Base-by-base conservation (phyloP, 2,797 vertebrate genomes). In the Phaenicophaeus curvirostris region DNA sequence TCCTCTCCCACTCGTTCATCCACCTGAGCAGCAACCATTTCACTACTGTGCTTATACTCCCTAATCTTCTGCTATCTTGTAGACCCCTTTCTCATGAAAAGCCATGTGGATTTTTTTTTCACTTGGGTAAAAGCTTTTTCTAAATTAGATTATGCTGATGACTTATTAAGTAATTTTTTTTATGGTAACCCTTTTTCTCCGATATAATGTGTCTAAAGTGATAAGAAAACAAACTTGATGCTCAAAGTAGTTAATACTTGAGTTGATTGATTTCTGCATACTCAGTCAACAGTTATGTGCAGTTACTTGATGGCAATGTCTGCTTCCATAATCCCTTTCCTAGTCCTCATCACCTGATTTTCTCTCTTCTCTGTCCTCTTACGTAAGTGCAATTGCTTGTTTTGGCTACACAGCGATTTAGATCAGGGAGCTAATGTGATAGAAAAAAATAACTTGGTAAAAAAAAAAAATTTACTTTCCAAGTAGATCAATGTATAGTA, bases 171-270 rank as follows among this genome's bases (percentile, higher is more conserved):
- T 55, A 27, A 5, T 33, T 75, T 57, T 76, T 71, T 57, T 76
- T 54, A 3, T 20, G 28, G 11, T 42, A 21, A 41, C 3, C 0
- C 4, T 54, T 4, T 72, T 87, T 82, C 50, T 30, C 16, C 75
- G 41, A 14, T n/a, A 8, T 4, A 51, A 14, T 0, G 0, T 50
- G 9, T 76, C 16, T 79, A 7, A 18, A 3, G 6, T 69, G 18
- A 68, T 13, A 13, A 28, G 24, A 53, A 79, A 66, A 54, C 15
- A 2, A 76, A 30, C 24, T 8, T 59, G 31, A 58, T 20, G 51
- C 15, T 74, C 13, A 16, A 63, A 76, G 33, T 14, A 53, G 11
- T 15, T 35, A 33, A 35, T 73, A 19, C 28, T 15, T 73, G 11
- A 20, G 9, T 17, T 85, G 62, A 51, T 6, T 23, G 30, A 59